Percentiles rank a stretch among this genome's conserved stretches.
These are phyloP conservation scores for Drosophila azteca DNA, from an alignment of 1,140 invertebrate genomes.

Conservation along the genomic window DNA sequence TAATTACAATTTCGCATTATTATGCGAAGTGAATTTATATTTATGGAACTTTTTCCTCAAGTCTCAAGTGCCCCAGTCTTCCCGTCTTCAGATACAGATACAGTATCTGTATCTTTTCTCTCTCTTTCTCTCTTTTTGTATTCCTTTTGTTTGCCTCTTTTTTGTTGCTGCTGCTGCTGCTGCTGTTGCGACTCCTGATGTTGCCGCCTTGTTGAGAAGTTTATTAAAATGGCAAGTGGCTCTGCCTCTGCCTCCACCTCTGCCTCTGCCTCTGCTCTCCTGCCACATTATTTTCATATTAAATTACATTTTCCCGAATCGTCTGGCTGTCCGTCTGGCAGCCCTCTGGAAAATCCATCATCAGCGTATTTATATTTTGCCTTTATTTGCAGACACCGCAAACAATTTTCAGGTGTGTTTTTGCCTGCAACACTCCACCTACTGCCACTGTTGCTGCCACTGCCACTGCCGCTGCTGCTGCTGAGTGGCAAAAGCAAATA, in stretches of 20 bases:
- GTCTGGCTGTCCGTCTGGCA: not conserved
- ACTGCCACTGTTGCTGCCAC: not conserved
- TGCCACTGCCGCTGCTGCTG: not conserved
- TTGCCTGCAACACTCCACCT: slow-evolving; percentile 9
- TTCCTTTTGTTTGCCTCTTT: slow-evolving; percentile 18
- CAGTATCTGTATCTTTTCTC: not conserved
- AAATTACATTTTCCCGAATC: slow-evolving; percentile 36
- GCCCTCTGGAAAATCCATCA: slow-evolving; percentile 36
- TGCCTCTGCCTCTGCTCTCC: not conserved
- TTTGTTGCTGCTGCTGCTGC: slow-evolving; percentile 20
- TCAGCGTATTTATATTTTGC: slow-evolving; percentile 53
- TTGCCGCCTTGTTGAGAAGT: slow-evolving; percentile 47
- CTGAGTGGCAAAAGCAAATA: slow-evolving; percentile 39
- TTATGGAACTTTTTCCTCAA: slow-evolving; percentile 50
- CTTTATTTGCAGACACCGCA: slow-evolving; percentile 55
- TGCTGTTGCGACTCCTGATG: too few relatives aligned
- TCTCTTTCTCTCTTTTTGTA: slow-evolving; percentile 26
- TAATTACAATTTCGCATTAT: slow-evolving; percentile 67
- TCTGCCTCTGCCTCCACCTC: not conserved
- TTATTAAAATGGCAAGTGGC: slow-evolving; percentile 58
- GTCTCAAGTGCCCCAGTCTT: slow-evolving; percentile 31
- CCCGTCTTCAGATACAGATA: slow-evolving; percentile 24
- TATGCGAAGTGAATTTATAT: slow-evolving; percentile 58
- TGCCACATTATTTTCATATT: slow-evolving; percentile 50
- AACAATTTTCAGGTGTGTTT: slow-evolving; percentile 56